Percentiles rank a stretch among this genome's conserved stretches.
Evolutionary conservation across 2,113 vertebrate genomes (phyloP).

Genomic region (Tonatia bakeri): DNA sequence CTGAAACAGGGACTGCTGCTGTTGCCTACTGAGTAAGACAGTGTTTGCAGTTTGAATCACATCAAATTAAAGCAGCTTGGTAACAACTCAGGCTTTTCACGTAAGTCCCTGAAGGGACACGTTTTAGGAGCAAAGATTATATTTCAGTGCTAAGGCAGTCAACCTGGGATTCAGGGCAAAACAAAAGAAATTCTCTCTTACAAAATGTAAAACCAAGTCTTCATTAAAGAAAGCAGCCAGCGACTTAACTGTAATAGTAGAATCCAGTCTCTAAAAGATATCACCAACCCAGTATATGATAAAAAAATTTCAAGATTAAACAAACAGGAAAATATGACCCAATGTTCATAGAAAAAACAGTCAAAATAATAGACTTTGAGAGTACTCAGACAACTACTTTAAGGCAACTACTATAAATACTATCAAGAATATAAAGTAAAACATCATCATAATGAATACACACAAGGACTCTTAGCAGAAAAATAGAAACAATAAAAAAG

Average conservation of each 20-base stretch:
- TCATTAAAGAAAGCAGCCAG: neutral
- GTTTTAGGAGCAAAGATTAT: neutral
- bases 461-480: neutral
- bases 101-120: neutral
- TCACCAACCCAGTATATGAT: neutral
- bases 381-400: neutral
- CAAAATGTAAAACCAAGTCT: neutral
- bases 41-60: neutral
- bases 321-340: neutral
- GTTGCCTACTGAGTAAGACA: neutral
- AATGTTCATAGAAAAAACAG: neutral
- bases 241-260: neutral
- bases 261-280: neutral
- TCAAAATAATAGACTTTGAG: neutral
- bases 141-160: neutral
- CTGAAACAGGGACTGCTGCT: neutral
- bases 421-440: neutral
- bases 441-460: neutral
- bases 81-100: neutral
- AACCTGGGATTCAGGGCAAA: neutral
- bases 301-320: neutral
- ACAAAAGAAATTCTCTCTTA: neutral
- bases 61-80: neutral
- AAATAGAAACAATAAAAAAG: conserved; percentile 13
- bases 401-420: neutral